These are phyloP conservation scores for Lerema accius DNA, from an alignment of 1,140 invertebrate species.

Conservation along the genomic window DNA sequence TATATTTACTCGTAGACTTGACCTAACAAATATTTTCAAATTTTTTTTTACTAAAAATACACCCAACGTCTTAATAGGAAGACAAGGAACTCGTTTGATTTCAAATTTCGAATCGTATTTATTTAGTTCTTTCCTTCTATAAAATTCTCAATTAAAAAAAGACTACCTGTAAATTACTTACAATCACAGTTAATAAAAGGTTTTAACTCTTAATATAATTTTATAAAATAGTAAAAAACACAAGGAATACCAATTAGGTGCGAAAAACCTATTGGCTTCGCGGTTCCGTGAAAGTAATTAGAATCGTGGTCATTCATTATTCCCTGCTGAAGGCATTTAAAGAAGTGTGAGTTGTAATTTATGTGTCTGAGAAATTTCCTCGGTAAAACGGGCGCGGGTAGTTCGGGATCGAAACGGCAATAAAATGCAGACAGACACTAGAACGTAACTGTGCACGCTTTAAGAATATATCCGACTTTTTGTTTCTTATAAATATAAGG, in stretches of 20 bases:
- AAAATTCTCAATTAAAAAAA: too few relatives aligned
- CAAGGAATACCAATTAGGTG: slow-evolving; percentile 1
- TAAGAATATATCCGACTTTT: too few relatives aligned
- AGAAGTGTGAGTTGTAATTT: slow-evolving; percentile 45
- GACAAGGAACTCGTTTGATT: too few relatives aligned
- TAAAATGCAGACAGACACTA: slow-evolving; percentile 53
- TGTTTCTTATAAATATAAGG: too few relatives aligned
- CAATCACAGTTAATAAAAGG: too few relatives aligned
- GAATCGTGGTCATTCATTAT: slow-evolving; percentile 31
- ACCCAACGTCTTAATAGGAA: too few relatives aligned
- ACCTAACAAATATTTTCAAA: too few relatives aligned
- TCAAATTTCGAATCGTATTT: too few relatives aligned
- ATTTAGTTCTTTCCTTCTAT: too few relatives aligned
- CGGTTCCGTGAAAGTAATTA: slow-evolving; percentile 23
- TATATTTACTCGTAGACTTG: too few relatives aligned
- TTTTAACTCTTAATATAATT: slow-evolving; percentile 9
- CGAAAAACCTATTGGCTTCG: slow-evolving; percentile 6
- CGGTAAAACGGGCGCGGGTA: slow-evolving; percentile 41
- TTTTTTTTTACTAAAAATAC: too few relatives aligned
- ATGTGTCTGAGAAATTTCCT: slow-evolving; percentile 61
- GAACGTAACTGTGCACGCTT: slow-evolving; percentile 37
- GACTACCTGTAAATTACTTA: too few relatives aligned
- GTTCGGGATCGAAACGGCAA: slow-evolving; percentile 51
- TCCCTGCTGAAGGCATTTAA: slow-evolving; percentile 31
- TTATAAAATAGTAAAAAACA: slow-evolving; percentile 6